Percentiles rank a stretch among this genome's conserved stretches.
Conservation (phyloP, 2,888 invertebrate genomes). For the Sminthurinus aureus region DNA sequence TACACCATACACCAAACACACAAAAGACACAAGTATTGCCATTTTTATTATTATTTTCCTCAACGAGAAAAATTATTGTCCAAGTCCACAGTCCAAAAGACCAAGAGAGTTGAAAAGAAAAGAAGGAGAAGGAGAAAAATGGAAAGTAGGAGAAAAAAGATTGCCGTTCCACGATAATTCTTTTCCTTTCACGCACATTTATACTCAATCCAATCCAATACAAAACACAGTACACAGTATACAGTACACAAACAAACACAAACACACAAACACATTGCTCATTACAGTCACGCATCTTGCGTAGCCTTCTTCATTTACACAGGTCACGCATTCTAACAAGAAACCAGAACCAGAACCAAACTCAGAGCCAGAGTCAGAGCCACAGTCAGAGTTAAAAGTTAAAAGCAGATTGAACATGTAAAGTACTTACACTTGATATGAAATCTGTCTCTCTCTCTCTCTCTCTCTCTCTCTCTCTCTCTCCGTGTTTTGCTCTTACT, state of each 20-base stretch:
- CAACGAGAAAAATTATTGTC: conserved; percentile 8
- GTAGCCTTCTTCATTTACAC: neutral
- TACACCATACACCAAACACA: no score
- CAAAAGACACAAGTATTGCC: no score
- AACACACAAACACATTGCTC: neutral
- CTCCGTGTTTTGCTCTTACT: no score
- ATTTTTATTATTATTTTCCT: no score
- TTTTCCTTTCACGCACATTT: neutral
- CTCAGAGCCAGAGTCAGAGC: no score
- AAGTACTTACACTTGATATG: no score
- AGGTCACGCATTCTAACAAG: neutral
- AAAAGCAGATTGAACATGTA: no score
- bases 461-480: no score
- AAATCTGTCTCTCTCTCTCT: no score
- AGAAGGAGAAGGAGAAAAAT: neutral
- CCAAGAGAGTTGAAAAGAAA: neutral
- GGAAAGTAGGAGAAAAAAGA: neutral
- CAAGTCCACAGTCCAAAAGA: conserved; percentile 7
- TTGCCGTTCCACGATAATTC: neutral
- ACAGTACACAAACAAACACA: neutral
- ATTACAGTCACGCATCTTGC: conserved; percentile 15
- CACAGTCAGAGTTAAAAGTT: no score
- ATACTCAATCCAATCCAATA: neutral
- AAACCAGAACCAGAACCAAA: neutral
- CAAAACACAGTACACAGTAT: no score